Percentiles rank a stretch among this genome's conserved stretches.
Conservation (phyloP, 1,140 invertebrate genomes). For the Papilio glaucus region DNA sequence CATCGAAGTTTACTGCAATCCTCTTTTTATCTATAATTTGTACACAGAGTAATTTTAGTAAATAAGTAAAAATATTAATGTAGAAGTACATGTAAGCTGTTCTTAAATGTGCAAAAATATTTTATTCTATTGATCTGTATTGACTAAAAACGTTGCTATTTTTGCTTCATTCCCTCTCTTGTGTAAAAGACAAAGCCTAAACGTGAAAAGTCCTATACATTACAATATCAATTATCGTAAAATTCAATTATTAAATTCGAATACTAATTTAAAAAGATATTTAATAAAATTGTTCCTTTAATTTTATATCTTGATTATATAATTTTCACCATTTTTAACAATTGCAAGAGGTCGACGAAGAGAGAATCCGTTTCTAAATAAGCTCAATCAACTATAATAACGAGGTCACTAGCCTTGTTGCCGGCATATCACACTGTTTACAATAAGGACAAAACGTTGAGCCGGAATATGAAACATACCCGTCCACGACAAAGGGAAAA, state of each 20-base stretch:
- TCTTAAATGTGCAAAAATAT: no score
- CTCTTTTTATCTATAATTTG: conserved; percentile 14
- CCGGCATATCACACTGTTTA: conserved; percentile 10
- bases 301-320: background rate
- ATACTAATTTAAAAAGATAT: no score
- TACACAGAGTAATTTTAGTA: conserved; percentile 20
- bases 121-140: no score
- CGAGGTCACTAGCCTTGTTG: background rate
- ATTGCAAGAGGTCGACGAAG: background rate
- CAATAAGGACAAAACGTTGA: conserved; percentile 23
- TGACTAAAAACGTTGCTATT: no score
- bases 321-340: background rate
- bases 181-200: no score
- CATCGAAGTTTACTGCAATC: background rate
- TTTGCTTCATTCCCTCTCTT: no score
- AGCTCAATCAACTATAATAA: background rate
- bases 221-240: no score
- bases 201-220: no score
- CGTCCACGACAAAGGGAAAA: conserved; percentile 47
- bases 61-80: conserved; percentile 16
- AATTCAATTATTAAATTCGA: no score
- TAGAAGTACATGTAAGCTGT: no score
- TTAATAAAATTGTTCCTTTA: no score
- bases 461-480: conserved; percentile 7
- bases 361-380: background rate